A percentile compares a stretch with the other conserved stretches of the same genome.
These are phyloP conservation scores for Drosophila ercepeae DNA, from an alignment of 1,140 invertebrate genomes.

Conservation along the genomic window DNA sequence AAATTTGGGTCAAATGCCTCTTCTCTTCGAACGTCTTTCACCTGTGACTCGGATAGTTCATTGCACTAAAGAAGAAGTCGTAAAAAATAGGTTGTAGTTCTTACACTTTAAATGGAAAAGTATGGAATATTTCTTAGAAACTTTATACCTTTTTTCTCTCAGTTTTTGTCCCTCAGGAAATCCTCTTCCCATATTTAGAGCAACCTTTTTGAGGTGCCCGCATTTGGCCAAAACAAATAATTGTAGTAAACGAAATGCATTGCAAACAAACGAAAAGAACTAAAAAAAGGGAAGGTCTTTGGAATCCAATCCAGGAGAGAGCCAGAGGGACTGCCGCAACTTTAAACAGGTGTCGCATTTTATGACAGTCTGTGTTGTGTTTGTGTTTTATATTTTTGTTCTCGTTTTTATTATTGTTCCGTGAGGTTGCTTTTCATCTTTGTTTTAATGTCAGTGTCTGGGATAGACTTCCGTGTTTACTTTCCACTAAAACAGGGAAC, in stretches of 20 bases:
- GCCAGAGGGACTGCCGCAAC: constrained; percentile 35
- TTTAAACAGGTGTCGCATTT: constrained; percentile 60
- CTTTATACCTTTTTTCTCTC: too few species aligned
- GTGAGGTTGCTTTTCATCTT: constrained; percentile 5
- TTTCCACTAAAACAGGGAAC: constrained; percentile 13
- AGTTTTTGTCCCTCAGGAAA: constrained; percentile 15
- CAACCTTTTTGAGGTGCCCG: constrained; percentile 35
- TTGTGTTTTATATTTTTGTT: constrained; percentile 1
- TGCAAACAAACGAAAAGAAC: constrained; percentile 47
- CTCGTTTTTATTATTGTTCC: constrained; percentile 28
- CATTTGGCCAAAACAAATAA: constrained; percentile 52
- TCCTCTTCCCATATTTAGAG: constrained; percentile 4
- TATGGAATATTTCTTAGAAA: too few species aligned
- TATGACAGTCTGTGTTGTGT: constrained; percentile 41
- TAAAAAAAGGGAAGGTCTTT: neutral
- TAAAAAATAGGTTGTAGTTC: neutral
- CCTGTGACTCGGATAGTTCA: constrained; percentile 51
- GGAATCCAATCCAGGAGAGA: too few species aligned
- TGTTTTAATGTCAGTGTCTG: constrained; percentile 5
- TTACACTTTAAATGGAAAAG: neutral
- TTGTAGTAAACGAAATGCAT: constrained; percentile 43
- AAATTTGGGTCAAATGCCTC: constrained; percentile 51
- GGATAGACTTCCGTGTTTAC: constrained; percentile 34
- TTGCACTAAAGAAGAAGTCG: constrained; percentile 34
- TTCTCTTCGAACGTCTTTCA: constrained; percentile 23